Conservation (phyloP, 2,888 invertebrate genomes). For the Tiliacea citrago region DNA sequence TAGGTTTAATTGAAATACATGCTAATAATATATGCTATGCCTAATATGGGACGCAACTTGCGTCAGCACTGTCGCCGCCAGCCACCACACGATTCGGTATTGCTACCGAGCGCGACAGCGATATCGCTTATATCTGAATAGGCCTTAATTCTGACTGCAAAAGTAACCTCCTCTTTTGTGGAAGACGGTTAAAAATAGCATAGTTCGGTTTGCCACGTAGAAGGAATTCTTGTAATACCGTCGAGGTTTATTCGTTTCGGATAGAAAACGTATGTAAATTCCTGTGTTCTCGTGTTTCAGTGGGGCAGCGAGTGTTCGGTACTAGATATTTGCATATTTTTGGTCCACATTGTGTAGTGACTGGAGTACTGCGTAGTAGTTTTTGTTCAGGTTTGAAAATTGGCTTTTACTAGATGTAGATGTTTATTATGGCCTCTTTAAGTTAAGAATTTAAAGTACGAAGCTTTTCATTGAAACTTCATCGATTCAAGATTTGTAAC, state of each 20-base stretch:
- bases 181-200: neutral
- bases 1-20: no score
- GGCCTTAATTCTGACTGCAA: neutral
- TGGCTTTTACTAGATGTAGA: neutral
- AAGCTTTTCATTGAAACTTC: neutral
- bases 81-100: no score
- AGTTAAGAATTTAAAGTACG: neutral
- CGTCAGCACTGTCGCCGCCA: no score
- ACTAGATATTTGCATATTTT: constrained; percentile 50
- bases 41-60: no score
- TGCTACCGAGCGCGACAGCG: no score
- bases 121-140: no score
- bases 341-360: neutral
- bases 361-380: neutral
- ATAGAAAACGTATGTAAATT: constrained; percentile 54
- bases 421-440: neutral
- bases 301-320: neutral
- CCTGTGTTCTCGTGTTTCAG: constrained; percentile 28
- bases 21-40: no score
- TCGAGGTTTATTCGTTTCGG: constrained; percentile 44
- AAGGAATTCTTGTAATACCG: constrained; percentile 18
- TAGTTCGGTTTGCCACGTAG: neutral
- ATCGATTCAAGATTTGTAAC: no score
- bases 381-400: neutral
- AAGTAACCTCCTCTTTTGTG: neutral